These are phyloP conservation scores for Lithodes maja DNA, from an alignment of 2,888 invertebrate species.

Conservation along the genomic window DNA sequence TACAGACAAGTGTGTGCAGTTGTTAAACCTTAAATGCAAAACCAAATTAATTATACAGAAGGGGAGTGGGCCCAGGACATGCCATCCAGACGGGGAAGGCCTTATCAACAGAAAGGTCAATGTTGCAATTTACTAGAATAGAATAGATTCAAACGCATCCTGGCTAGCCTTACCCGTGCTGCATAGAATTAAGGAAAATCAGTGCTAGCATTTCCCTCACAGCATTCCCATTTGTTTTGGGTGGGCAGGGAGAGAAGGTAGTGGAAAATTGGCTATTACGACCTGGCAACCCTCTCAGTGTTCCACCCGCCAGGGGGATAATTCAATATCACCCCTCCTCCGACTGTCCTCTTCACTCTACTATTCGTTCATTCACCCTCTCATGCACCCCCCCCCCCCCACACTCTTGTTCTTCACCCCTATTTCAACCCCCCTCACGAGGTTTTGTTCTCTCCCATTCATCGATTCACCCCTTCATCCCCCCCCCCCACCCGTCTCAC, in stretches of 20 bases:
- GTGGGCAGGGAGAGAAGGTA: slow-evolving; percentile 43
- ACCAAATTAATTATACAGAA: too few relatives aligned
- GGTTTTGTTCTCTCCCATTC: too few relatives aligned
- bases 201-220: slow-evolving; percentile 34
- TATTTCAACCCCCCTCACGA: not conserved
- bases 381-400: not conserved
- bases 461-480: not conserved
- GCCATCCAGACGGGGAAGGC: too few relatives aligned
- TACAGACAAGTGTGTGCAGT: too few relatives aligned
- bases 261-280: slow-evolving; percentile 63
- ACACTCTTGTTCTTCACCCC: not conserved
- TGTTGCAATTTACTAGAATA: too few relatives aligned
- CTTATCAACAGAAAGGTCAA: too few relatives aligned
- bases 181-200: slow-evolving; percentile 39
- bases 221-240: slow-evolving; percentile 56
- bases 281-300: slow-evolving; percentile 58
- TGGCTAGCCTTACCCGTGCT: not conserved
- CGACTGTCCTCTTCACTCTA: not conserved
- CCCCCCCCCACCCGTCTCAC: slow-evolving; percentile 5
- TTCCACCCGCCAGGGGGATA: slow-evolving; percentile 59
- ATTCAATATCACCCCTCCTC: slow-evolving; percentile 53
- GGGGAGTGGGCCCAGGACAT: too few relatives aligned
- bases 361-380: not conserved
- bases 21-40: too few relatives aligned
- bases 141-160: not conserved